phyloP scores from a whole-genome alignment of 2,888 invertebrate genomes.

The Aphelenchoides bicaudatus region DNA sequence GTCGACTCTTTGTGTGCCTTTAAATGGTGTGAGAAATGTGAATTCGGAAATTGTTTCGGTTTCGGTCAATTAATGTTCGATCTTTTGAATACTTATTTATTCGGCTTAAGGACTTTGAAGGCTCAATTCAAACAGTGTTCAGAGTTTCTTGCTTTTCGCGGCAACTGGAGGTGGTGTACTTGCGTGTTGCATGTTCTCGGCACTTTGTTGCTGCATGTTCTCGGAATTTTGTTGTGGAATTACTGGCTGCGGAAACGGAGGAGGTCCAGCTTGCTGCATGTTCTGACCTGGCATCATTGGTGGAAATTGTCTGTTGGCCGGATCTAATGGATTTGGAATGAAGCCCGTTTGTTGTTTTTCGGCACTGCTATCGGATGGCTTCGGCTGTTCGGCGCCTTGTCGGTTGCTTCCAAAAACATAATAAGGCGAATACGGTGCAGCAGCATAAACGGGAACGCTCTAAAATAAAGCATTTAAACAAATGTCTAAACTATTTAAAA shows the following conservation, averaged over 20 bases:
- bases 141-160: too few species aligned
- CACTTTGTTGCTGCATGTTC: too few species aligned
- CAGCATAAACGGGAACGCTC: not conserved
- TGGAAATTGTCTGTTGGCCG: too few species aligned
- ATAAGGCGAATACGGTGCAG: not conserved
- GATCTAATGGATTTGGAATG: constrained; percentile 1
- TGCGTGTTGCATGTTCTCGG: too few species aligned
- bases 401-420: not conserved
- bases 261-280: not conserved
- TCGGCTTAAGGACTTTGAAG: too few species aligned
- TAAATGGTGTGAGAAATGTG: too few species aligned
- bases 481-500: not conserved
- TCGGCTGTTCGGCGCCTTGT: not conserved
- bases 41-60: too few species aligned
- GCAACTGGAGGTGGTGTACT: too few species aligned
- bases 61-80: too few species aligned
- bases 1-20: too few species aligned
- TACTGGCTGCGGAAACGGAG: not conserved
- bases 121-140: too few species aligned
- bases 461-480: constrained; percentile 2
- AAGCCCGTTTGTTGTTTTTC: not conserved
- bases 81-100: too few species aligned
- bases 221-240: not conserved
- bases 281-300: not conserved
- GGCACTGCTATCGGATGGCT: not conserved